phyloP scores from a whole-genome alignment of 2,113 vertebrate genomes.

The Ramphastos sulfuratus region DNA sequence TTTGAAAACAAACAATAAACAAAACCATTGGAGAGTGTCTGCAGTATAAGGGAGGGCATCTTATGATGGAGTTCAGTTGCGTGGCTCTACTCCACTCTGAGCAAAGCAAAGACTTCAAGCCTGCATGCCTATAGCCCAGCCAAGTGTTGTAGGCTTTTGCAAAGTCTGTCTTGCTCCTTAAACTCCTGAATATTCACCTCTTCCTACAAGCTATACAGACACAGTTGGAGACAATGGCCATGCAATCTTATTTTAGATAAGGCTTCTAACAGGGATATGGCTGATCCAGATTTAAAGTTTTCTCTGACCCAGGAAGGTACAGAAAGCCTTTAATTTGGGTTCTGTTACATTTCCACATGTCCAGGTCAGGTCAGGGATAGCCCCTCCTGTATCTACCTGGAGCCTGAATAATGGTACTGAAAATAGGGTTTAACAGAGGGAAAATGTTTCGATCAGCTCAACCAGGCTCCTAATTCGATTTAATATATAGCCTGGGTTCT shows the following conservation, averaged over 20 bases:
- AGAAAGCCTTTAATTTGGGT: neutral
- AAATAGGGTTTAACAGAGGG: neutral
- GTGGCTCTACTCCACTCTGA: neutral
- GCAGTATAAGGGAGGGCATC: neutral
- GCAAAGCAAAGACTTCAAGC: neutral
- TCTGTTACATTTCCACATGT: neutral
- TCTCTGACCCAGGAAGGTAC: neutral
- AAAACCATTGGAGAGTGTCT: neutral
- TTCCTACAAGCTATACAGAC: neutral
- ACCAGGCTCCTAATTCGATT: neutral
- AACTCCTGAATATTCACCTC: neutral
- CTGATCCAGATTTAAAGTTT: neutral
- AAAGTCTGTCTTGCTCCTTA: neutral
- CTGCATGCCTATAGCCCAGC: neutral
- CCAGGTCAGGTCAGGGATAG: neutral
- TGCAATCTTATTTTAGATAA: neutral
- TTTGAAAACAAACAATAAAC: conserved; percentile 22
- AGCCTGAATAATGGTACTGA: neutral
- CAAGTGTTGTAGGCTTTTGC: neutral
- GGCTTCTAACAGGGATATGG: neutral
- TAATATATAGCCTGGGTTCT: neutral
- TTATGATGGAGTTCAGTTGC: neutral
- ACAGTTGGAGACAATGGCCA: neutral
- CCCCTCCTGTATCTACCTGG: neutral
- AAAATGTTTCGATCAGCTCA: neutral